Evolutionary conservation across 2,113 vertebrate genomes (phyloP), one percentile per base, ranked within the genome.

Genomic region (Alosa alosa): DNA sequence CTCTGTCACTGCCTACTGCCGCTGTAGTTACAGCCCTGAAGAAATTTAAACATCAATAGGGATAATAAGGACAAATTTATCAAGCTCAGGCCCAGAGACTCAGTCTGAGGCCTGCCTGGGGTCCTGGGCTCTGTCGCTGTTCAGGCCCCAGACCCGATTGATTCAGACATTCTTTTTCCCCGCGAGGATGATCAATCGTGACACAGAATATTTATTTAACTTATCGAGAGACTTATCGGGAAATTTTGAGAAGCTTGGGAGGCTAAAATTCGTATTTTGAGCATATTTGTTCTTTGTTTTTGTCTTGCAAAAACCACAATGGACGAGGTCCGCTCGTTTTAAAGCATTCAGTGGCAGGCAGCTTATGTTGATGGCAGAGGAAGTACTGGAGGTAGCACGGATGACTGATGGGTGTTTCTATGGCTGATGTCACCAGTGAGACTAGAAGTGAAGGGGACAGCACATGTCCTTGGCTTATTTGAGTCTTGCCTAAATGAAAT

Each of bases 41-140:
- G 95, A 98, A 96, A 98, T 96, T 95, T 96, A 96, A 96, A 96
- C 96, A 96, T 97, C 96, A 96, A 96, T 96, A 96, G 94, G 94
- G 94, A 96, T 95, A 96, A 97, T 97, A 95, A 96, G 96, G 95
- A 96, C 94, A 96, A 96, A 96, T 97, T 96, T 96, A 96, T 96
- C 95, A 95, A 95, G 94, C 92, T 93, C 91, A 83, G 92, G 94
- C 91, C 93, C 92, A 39, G 44, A 94, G 92, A 90, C 92, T 94
- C 92, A 92, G 93, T 91, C 91, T 92, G 92, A 96, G 92, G 89
- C 93, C 93, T 87, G 92, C 92, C 93, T 93, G 92, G 95, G 94
- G 94, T 95, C 95, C 94, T 82, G 87, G 89, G 84, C 95, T 92
- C 9, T 13, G 93, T 94, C 91, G 94, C 81, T 87, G 94, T 88